Conservation (phyloP, 2,797 vertebrate genomes). For the Sebastes itinus region DNA sequence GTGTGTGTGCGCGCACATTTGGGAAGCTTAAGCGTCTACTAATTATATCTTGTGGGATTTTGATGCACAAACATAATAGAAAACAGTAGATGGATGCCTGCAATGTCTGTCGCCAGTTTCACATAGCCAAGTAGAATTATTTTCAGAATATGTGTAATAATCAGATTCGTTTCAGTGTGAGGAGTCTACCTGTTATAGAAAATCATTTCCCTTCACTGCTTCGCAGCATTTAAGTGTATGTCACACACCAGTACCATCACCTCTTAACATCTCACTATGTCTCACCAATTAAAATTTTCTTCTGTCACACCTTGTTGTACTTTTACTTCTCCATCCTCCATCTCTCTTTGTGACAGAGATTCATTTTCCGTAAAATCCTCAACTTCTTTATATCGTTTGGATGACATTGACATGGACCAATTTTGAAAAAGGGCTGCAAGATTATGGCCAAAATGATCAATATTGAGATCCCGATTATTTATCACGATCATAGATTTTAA, state of each 20-base stretch:
- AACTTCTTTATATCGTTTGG: background rate
- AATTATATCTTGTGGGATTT: background rate
- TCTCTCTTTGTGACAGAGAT: background rate
- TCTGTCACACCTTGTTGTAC: background rate
- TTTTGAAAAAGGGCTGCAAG: background rate
- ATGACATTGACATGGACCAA: background rate
- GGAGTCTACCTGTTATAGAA: background rate
- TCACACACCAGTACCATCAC: background rate
- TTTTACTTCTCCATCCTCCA: background rate
- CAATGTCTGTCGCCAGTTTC: background rate
- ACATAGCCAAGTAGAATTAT: background rate
- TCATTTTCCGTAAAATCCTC: background rate
- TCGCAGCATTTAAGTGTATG: background rate
- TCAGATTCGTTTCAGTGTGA: background rate
- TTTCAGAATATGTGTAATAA: background rate
- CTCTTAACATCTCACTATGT: background rate
- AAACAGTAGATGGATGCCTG: background rate
- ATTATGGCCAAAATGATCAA: no score
- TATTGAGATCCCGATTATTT: no score
- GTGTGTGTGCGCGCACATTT: background rate
- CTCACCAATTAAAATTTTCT: background rate
- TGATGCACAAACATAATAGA: background rate
- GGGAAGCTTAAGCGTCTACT: background rate
- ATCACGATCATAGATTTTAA: no score
- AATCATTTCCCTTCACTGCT: background rate